phyloP scores from a whole-genome alignment of 2,888 invertebrate genomes.

The Andrena flavipes region DNA sequence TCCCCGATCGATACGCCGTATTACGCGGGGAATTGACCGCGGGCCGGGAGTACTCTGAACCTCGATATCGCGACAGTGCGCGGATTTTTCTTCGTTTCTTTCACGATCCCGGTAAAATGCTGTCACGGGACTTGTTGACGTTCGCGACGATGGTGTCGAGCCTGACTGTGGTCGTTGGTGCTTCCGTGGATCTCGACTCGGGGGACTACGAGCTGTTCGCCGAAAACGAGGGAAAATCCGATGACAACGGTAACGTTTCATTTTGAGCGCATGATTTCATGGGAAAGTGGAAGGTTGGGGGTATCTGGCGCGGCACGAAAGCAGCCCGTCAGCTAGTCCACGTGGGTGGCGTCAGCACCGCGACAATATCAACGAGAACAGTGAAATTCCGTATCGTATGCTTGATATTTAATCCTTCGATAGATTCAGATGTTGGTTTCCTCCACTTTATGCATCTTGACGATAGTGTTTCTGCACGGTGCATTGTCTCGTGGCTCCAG shows the following conservation, averaged over 20 bases:
- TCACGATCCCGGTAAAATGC: conserved; percentile 56
- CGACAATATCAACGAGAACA: conserved; percentile 15
- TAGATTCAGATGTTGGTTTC: neutral
- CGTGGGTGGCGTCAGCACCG: conserved; percentile 50
- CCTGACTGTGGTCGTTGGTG: conserved; percentile 57
- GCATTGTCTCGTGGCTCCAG: conserved; percentile 1
- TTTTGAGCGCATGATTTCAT: conserved; percentile 48
- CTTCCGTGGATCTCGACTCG: conserved; percentile 76
- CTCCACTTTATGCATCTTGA: neutral
- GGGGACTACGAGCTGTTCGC: conserved; percentile 79
- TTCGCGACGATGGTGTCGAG: conserved; percentile 71
- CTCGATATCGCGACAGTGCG: neutral
- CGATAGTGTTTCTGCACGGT: conserved; percentile 14
- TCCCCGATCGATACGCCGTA: neutral
- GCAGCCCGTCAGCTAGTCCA: conserved; percentile 43
- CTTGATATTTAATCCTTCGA: neutral
- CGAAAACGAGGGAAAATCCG: conserved; percentile 74
- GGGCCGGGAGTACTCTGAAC: neutral
- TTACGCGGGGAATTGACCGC: neutral
- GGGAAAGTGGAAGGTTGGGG: conserved; percentile 22
- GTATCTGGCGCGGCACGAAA: neutral
- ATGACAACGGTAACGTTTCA: conserved; percentile 69
- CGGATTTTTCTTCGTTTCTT: neutral
- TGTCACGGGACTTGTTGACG: conserved; percentile 72
- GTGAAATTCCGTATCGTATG: neutral